These are phyloP conservation scores for Drosophila meridionalis DNA, from an alignment of 2,888 invertebrate species.

Conservation along the genomic window DNA sequence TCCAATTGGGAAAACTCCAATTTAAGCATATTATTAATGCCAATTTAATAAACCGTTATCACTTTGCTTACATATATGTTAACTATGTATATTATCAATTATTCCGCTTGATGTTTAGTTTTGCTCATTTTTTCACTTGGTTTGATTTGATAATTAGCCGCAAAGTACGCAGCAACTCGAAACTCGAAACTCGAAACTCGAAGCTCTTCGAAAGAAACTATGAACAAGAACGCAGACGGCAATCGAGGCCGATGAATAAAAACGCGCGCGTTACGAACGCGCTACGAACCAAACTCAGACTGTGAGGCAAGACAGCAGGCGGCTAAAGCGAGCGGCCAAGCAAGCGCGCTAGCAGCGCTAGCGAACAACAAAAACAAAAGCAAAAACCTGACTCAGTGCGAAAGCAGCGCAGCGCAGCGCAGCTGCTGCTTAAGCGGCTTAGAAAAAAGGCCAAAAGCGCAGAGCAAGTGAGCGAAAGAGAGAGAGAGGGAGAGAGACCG, in stretches of 20 bases:
- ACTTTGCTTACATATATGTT: slow-evolving; percentile 56
- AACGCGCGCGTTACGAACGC: slow-evolving; percentile 74
- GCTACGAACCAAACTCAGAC: slow-evolving; percentile 71
- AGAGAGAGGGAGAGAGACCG: slow-evolving; percentile 40
- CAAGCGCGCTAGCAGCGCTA: slow-evolving; percentile 27
- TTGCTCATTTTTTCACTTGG: slow-evolving; percentile 37
- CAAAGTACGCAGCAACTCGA: slow-evolving; percentile 48
- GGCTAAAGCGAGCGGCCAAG: slow-evolving; percentile 23
- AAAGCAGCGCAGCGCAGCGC: slow-evolving; percentile 38
- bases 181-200: background rate
- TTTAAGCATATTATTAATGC: slow-evolving; percentile 4
- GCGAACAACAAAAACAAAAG: slow-evolving; percentile 24
- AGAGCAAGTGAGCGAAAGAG: slow-evolving; percentile 6
- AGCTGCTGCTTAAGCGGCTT: slow-evolving; percentile 54
- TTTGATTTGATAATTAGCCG: slow-evolving; percentile 58
- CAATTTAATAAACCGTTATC: slow-evolving; percentile 26
- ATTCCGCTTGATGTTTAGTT: slow-evolving; percentile 44
- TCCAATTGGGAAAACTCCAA: background rate
- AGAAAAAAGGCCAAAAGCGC: slow-evolving; percentile 44
- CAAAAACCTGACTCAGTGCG: slow-evolving; percentile 37
- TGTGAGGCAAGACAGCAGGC: slow-evolving; percentile 35
- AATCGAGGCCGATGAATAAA: slow-evolving; percentile 29
- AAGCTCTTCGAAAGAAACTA: slow-evolving; percentile 26
- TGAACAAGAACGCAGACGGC: slow-evolving; percentile 18
- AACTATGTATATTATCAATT: slow-evolving; percentile 55